Percentiles rank a stretch among this genome's conserved stretches.
These are phyloP conservation scores for Zosterops japonicus DNA, from an alignment of 2,113 vertebrate genomes.

Conservation along the genomic window DNA sequence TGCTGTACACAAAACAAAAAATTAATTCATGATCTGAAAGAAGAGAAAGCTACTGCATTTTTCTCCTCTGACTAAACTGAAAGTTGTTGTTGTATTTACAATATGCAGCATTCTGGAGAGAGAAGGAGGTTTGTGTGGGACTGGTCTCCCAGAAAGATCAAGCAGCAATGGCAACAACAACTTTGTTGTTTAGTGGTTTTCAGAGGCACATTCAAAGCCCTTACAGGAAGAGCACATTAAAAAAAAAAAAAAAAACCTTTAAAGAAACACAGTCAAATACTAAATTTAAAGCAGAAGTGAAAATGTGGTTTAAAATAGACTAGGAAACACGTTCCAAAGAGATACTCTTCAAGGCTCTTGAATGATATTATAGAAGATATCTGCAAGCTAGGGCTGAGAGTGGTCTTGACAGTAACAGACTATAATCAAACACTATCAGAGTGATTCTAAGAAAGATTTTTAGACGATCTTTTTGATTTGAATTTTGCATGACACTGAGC, in stretches of 20 bases:
- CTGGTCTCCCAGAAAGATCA: slow-evolving; percentile 67
- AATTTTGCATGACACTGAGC: background rate
- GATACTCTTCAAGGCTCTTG: background rate
- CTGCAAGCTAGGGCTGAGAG: background rate
- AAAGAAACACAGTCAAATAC: slow-evolving; percentile 39
- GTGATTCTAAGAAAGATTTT: background rate
- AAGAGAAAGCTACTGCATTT: slow-evolving; percentile 55
- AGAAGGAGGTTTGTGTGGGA: slow-evolving; percentile 61
- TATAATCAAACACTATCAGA: background rate
- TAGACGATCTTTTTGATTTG: background rate
- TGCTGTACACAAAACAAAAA: slow-evolving; percentile 12
- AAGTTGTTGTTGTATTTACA: slow-evolving; percentile 60
- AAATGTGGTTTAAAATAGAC: slow-evolving; percentile 9
- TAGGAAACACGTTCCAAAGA: background rate
- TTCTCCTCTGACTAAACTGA: slow-evolving; percentile 54
- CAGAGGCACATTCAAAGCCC: slow-evolving; percentile 45
- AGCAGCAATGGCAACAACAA: slow-evolving; percentile 57
- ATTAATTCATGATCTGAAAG: slow-evolving; percentile 33
- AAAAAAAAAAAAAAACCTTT: background rate
- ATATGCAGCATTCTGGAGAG: slow-evolving; percentile 40
- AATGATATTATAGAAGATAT: background rate
- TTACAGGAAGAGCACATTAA: slow-evolving; percentile 2
- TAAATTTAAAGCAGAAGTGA: slow-evolving; percentile 34
- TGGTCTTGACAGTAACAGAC: background rate
- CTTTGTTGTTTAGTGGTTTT: slow-evolving; percentile 61